Base-by-base conservation (phyloP, 2,113 vertebrate species). In the Rhynchopsitta pachyrhyncha region DNA sequence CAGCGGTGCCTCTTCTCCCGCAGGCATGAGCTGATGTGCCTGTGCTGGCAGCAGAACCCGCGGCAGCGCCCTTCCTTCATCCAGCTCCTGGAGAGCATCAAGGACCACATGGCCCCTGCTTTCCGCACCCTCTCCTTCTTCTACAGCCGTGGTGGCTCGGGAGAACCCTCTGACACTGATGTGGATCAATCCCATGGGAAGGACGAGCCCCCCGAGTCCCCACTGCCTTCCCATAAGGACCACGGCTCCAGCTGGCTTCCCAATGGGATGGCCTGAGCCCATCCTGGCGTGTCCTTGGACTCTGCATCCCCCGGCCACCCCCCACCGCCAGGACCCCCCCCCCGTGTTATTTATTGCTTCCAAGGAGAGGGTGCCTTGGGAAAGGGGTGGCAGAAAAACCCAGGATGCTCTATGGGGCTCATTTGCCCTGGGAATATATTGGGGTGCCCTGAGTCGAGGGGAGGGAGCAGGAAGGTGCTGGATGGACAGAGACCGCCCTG, bases 31-130 rank as follows among this genome's bases (percentile, higher is more conserved):
- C 95, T 98, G 95, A 98, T 98, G 98, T 91, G 85, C 33, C 94
- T 91, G 91, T 98, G 98, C 95, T 98, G 98, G 98, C 98, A 98
- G 88, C 98, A 98, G 93, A 98, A 97, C 80, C 98, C 98, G 0
- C 98, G 98, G n/a, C 97, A 97, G 49, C 97, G 98, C 5, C 98
- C 98, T 0, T 95, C 97, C 50, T 98, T 98, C 83, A 3, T 96
- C 24, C 97, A 98, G 89, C 98, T 98, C 37, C 96, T 98, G 95
- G 97, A 98, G 88, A 95, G 95, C 94, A 97, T 98, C 73, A 96
- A 92, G 91, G 97, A 97, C 14, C 96, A 98, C 60, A 97, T 98
- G 88, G 94, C 67, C 0, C 92, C 97, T 11, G 70, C 94, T 22
- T 98, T 98, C 97, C 97, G 92, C 39, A 88, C 92, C 71, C 92